Evolutionary conservation across 1,140 invertebrate species (phyloP).

Genomic region (Dendroctonus valens): DNA sequence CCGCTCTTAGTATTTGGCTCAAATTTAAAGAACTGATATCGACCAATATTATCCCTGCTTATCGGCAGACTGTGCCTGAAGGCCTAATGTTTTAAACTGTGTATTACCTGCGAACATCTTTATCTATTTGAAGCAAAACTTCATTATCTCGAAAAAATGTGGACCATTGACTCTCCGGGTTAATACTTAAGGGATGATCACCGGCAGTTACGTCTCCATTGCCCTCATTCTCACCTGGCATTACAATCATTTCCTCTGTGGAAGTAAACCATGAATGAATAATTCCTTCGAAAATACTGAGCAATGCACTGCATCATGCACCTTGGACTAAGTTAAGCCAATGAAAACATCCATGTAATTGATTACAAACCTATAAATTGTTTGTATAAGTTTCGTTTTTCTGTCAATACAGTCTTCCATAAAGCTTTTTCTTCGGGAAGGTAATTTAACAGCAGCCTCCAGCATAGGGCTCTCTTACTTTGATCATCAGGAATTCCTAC

Average conservation of each 20-base stretch:
- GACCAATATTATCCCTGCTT: too few species aligned
- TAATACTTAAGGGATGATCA: conserved; percentile 91
- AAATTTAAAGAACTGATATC: too few species aligned
- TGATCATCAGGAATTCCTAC: conserved; percentile 80
- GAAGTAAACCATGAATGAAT: background rate
- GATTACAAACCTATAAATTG: conserved; percentile 71
- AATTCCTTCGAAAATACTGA: background rate
- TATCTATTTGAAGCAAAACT: conserved; percentile 93
- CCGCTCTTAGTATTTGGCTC: too few species aligned
- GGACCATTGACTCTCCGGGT: conserved; percentile 92
- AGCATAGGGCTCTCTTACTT: conserved; percentile 72
- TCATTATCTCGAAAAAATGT: conserved; percentile 96
- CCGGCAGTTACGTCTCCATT: conserved; percentile 59
- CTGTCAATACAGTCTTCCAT: conserved; percentile 65
- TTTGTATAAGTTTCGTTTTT: conserved; percentile 74
- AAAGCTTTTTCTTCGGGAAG: conserved; percentile 64
- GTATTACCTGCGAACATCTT: conserved; percentile 75
- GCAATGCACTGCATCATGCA: background rate
- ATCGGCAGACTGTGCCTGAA: too few species aligned
- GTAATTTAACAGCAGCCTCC: conserved; percentile 83
- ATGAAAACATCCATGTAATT: too few species aligned
- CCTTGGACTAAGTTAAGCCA: too few species aligned
- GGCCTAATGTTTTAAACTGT: too few species aligned
- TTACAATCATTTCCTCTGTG: conserved; percentile 78
- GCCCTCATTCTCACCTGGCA: conserved; percentile 62